phyloP scores from a whole-genome alignment of 2,888 invertebrate genomes.

The Drosophila mettleri region DNA sequence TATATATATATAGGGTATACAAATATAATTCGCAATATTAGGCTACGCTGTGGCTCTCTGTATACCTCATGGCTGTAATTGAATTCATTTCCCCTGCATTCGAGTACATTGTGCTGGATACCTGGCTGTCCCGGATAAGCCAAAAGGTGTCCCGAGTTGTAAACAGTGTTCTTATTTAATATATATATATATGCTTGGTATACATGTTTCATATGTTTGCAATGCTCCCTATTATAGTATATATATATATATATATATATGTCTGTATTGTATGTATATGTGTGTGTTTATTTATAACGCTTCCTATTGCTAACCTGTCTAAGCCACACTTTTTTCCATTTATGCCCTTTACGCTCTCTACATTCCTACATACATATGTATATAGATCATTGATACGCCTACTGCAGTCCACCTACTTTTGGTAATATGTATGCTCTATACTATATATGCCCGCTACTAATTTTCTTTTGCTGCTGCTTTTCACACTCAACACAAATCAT shows the following conservation, averaged over 20 bases:
- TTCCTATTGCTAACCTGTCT: conserved; percentile 46
- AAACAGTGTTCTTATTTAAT: conserved; percentile 33
- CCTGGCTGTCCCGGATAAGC: conserved; percentile 13
- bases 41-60: conserved; percentile 51
- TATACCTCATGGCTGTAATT: conserved; percentile 57
- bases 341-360: conserved; percentile 38
- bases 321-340: conserved; percentile 36
- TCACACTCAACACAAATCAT: conserved; percentile 22
- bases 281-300: conserved; percentile 30
- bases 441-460: conserved; percentile 31
- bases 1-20: conserved; percentile 53
- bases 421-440: conserved; percentile 32
- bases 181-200: conserved; percentile 52
- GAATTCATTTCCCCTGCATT: conserved; percentile 53
- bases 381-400: conserved; percentile 44
- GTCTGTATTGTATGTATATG: conserved; percentile 7
- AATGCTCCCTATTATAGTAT: conserved; percentile 66
- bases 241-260: conserved; percentile 29
- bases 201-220: conserved; percentile 71
- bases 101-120: conserved; percentile 40
- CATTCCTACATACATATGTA: conserved; percentile 30
- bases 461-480: conserved; percentile 37
- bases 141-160: conserved; percentile 43
- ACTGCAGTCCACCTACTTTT: conserved; percentile 40
- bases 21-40: conserved; percentile 57